phyloP scores from a whole-genome alignment of 1,140 invertebrate species.

The Melanaphis sacchari region DNA sequence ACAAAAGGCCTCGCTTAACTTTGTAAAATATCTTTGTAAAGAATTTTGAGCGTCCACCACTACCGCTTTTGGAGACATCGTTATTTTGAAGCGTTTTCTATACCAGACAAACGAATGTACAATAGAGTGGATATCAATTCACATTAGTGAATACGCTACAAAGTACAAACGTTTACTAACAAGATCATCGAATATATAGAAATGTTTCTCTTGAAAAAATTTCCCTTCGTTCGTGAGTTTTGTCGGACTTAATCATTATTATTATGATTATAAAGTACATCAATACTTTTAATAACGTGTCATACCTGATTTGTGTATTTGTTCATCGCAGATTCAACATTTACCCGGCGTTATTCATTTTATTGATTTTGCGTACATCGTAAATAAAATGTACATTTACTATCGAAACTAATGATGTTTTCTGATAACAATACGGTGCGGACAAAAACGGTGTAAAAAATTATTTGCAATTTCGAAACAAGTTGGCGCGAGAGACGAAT shows the following conservation, averaged over 20 bases:
- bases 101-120: not conserved
- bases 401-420: not conserved
- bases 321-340: not conserved
- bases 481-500: not conserved
- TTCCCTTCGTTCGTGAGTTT: not conserved
- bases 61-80: not conserved
- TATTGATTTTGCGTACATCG: not conserved
- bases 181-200: not conserved
- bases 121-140: not conserved
- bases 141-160: not conserved
- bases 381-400: not conserved
- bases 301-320: not conserved
- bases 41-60: not conserved
- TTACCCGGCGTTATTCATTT: not conserved
- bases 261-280: not conserved
- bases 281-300: not conserved
- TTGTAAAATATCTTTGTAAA: not conserved
- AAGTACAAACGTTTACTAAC: not conserved
- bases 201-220: not conserved
- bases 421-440: not conserved
- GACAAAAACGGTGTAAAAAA: not conserved
- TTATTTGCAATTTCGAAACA: not conserved
- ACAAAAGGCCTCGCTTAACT: not conserved
- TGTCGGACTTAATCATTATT: not conserved
- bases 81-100: slow-evolving; percentile 1